A percentile compares a stretch with the other conserved stretches of the same genome.
phyloP scores from a whole-genome alignment of 1,140 invertebrate genomes.

The Drosophila subpulchrella region DNA sequence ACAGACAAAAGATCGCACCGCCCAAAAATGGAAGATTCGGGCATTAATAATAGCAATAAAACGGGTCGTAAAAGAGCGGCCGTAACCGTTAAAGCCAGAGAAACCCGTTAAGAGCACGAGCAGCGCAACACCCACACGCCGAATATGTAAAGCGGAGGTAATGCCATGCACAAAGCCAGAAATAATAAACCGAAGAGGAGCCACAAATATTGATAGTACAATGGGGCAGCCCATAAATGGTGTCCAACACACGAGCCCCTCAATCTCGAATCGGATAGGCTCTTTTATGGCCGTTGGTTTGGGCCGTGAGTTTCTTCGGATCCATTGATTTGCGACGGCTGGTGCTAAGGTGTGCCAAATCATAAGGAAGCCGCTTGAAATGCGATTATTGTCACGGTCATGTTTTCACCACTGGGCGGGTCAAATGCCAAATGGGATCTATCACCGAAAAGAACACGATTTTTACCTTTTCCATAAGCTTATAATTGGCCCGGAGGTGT shows the following conservation, averaged over 20 bases:
- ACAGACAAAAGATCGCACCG: slow-evolving; percentile 64
- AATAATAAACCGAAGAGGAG: slow-evolving; percentile 61
- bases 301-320: slow-evolving; percentile 19
- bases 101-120: slow-evolving; percentile 80
- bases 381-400: slow-evolving; percentile 60
- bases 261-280: slow-evolving; percentile 14
- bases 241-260: slow-evolving; percentile 26
- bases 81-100: slow-evolving; percentile 77
- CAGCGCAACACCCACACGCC: slow-evolving; percentile 63
- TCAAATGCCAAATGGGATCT: neutral
- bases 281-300: slow-evolving; percentile 28
- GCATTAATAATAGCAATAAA: slow-evolving; percentile 78
- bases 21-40: slow-evolving; percentile 73
- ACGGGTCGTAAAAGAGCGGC: slow-evolving; percentile 69
- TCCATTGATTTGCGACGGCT: slow-evolving; percentile 68
- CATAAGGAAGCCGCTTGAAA: slow-evolving; percentile 56
- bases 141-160: slow-evolving; percentile 40
- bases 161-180: slow-evolving; percentile 47
- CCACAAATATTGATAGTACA: slow-evolving; percentile 75
- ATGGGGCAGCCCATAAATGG: slow-evolving; percentile 72
- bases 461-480: neutral
- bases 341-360: slow-evolving; percentile 58
- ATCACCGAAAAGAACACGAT: neutral
- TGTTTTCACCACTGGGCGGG: slow-evolving; percentile 9
- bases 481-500: slow-evolving; percentile 8